Evolutionary conservation across 2,888 invertebrate genomes (phyloP), one percentile per base, ranked within the genome.

Genomic region (Cepaea hortensis): DNA sequence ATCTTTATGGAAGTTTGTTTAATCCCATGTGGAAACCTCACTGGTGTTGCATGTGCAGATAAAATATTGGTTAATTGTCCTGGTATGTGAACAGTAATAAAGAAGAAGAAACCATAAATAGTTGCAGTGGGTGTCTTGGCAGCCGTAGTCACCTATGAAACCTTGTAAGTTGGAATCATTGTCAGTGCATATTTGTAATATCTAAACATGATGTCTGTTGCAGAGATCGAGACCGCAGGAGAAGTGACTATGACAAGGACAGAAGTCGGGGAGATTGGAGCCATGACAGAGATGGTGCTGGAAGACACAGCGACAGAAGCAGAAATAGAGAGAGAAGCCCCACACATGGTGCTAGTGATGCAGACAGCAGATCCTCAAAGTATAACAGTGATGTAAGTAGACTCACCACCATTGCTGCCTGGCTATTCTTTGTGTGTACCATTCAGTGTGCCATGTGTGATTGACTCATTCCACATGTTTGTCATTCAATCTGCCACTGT

Each of bases 321-420:
- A 70, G 70, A 15, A 85, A 87, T 20, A 81, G 87, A 85, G 87
- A 87, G 23, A 79, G 88, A 79, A 75, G 87, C 70, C 87, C 87
- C 11, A 35, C 87, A 75, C 79, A 85, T 1, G 48, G 55, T 15
- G 55, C 55, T 11, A 61, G 5, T 65, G 87, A 83, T 62, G 82
- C 68, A 50, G 73, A 80, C n/a, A 3, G 35, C 35, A 85, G 83
- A n/a, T 70, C 85, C 48, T 82, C 86, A 0, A 61, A 77, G 23
- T 86, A 88, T 83, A 72, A 65, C 62, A 86, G 84, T 13, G 84
- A 75, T 46, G 87, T 87, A 62, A 84, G 77, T 84, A 65, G 20
- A 61, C 3, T 48, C 55, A 70, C 20, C n/a, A 20, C 9, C 48
- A n/a, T 50, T 55, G 55, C 35, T 35, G 35, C 35, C 35, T 35